Base-by-base conservation (phyloP, 2,113 vertebrate species). In the Lepus europaeus region DNA sequence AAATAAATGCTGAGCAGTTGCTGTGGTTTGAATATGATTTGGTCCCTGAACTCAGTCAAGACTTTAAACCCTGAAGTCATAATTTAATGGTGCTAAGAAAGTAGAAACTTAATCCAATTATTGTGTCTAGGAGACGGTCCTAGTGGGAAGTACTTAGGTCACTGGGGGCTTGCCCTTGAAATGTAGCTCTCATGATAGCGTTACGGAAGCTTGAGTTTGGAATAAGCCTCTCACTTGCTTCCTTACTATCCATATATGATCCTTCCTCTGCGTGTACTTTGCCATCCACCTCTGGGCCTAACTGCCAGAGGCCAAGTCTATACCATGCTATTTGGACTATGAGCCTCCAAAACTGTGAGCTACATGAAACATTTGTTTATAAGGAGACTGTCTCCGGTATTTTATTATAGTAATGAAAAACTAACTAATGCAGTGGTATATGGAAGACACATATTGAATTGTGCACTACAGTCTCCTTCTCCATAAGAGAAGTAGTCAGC, bases 1-100 rank as follows among this genome's bases (percentile, higher is more conserved):
- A 93, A 93, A 89, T 70, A 64, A 63, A 85, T 90, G 45, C 68
- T 83, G 79, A 89, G 23, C 83, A 19, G 16, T 59, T 78, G 51
- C 29, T 33, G 49, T 72, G 29, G 36, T 63, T 87, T 49, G 19
- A 39, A 63, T 72, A 87, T 63, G 25, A 45, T 36, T 86, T 56
- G 23, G 25, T 63, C 51, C 19, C 5, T 59, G 56, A 17, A 59
- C 14, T 59, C 56, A 59, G 13, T 59, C 56, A 59, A 59, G 56
- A 14, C 17, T 59, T 19, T 59, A 59, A 59, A 20, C 19, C 19
- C 56, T 59, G 14, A 59, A 59, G 19, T 59, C 56, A 59, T 59
- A 59, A 59, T 17, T 16, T 59, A 59, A 17, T 59, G 56, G 56
- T 14, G 19, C 56, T 59, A 59, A 70, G 8, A 4, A n/a, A 12